These are phyloP conservation scores for Boulengeromyrus knoepffleri DNA, from an alignment of 2,113 vertebrate genomes.

Conservation along the genomic window DNA sequence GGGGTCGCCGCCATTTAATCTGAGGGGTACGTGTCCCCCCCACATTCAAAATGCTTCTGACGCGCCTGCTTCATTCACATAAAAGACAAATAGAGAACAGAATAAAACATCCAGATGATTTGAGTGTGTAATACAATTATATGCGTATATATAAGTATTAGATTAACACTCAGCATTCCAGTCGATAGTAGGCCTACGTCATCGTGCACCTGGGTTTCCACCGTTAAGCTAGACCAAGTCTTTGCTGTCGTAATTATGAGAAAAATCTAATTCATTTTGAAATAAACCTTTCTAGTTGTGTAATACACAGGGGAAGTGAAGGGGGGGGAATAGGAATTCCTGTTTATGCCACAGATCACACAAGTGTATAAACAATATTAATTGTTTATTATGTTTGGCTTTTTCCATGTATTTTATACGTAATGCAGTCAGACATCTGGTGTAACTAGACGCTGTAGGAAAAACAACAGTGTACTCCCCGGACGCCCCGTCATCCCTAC, in stretches of 20 bases:
- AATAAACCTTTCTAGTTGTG: not conserved
- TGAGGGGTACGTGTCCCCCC: too few species aligned
- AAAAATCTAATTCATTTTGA: not conserved
- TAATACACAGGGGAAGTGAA: not conserved
- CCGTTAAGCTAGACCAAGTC: not conserved
- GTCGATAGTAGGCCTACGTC: not conserved
- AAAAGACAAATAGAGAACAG: not conserved
- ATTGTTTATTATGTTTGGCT: not conserved
- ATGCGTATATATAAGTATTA: not conserved
- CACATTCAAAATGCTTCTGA: too few species aligned
- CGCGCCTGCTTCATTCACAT: not conserved
- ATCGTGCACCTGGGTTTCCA: not conserved
- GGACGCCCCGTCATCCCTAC: not conserved
- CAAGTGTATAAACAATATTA: too few species aligned
- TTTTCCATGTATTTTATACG: not conserved
- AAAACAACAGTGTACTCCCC: not conserved
- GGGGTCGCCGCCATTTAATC: too few species aligned
- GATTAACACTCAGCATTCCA: not conserved
- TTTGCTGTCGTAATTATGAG: not conserved
- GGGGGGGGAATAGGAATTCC: not conserved
- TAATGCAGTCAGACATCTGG: not conserved
- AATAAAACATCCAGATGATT: not conserved
- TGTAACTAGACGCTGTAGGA: not conserved
- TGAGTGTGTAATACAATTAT: not conserved
- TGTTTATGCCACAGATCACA: not conserved